Evolutionary conservation across 1,140 invertebrate species (phyloP), one percentile per base, ranked within the genome.

Genomic region (Pseudomyrmex sp.): DNA sequence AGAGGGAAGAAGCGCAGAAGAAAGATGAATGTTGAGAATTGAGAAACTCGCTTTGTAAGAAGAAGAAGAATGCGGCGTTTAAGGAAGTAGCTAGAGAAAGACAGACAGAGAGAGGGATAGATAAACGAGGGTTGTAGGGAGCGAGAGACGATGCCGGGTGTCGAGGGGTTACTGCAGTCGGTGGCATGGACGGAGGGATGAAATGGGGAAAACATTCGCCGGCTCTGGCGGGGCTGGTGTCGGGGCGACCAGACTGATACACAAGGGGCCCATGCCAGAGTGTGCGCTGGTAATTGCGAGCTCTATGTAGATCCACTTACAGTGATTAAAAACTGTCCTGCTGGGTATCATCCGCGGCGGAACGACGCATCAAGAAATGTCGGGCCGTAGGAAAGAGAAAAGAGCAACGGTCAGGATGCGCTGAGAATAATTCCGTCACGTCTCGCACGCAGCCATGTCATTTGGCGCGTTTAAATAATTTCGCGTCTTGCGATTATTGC

Each of bases 271-370:
- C 86, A 91, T 89, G 88, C 85, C 74, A 85, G 91, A 88, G 91
- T 91, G 91, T 92, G 89, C 90, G 92, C 90, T 88, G 91, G 93
- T 94, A 94, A 94, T 94, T 94, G 94, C 90, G 82, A 91, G 83
- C 77, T 91, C 92, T 93, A 94, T 93, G 93, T 93, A 94, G 92
- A 93, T 93, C 94, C 94, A 94, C 94, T 94, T 94, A 94, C 92
- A 91, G 93, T 94, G 94, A 94, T 94, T 94, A 94, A 94, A 94
- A 94, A 94, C 92, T 93, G 92, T 93, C 94, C 93, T 93, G 93
- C 93, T 90, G 91, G 92, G 93, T 91, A 92, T 90, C 91, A 86
- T 89, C 87, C 89, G 66, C 66, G 84, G 83, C 70, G 68, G 84
- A 85, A 88, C 87, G 84, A 61, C 72, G 87, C 35, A 69, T 68